phyloP scores from a whole-genome alignment of 2,797 vertebrate species.

The Acanthopagrus latus region DNA sequence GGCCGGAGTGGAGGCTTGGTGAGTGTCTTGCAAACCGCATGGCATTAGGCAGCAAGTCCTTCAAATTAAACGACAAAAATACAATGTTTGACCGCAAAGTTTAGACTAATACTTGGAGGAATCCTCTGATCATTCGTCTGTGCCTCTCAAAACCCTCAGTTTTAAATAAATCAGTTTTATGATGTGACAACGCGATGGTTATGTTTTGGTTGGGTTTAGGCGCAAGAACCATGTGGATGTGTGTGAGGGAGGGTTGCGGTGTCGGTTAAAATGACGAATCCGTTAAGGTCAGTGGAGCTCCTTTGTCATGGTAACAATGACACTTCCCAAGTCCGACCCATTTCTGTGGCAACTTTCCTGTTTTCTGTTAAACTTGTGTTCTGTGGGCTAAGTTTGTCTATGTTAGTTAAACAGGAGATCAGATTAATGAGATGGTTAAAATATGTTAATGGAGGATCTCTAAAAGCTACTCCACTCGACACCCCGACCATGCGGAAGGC shows the following conservation, averaged over 20 bases:
- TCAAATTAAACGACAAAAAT: neutral
- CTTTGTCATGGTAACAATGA: neutral
- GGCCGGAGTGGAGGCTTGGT: neutral
- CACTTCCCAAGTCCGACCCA: too few relatives aligned
- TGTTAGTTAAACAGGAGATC: too few relatives aligned
- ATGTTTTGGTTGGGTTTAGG: neutral
- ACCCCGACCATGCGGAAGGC: too few relatives aligned
- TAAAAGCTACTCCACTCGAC: too few relatives aligned
- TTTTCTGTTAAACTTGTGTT: too few relatives aligned
- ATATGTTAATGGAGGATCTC: too few relatives aligned
- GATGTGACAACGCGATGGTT: neutral
- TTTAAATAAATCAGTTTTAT: neutral
- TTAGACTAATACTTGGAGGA: neutral
- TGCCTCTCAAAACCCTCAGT: neutral
- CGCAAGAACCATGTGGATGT: neutral
- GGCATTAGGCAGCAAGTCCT: neutral
- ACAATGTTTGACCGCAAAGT: neutral
- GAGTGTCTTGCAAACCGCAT: neutral
- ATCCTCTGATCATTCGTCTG: neutral
- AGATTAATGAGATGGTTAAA: too few relatives aligned
- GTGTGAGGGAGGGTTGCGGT: neutral
- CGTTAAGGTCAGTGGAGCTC: neutral
- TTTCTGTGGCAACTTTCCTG: too few relatives aligned
- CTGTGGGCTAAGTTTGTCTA: too few relatives aligned
- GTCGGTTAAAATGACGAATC: constrained; percentile 2